phyloP scores from a whole-genome alignment of 2,888 invertebrate species.

The Hartigia nigra region DNA sequence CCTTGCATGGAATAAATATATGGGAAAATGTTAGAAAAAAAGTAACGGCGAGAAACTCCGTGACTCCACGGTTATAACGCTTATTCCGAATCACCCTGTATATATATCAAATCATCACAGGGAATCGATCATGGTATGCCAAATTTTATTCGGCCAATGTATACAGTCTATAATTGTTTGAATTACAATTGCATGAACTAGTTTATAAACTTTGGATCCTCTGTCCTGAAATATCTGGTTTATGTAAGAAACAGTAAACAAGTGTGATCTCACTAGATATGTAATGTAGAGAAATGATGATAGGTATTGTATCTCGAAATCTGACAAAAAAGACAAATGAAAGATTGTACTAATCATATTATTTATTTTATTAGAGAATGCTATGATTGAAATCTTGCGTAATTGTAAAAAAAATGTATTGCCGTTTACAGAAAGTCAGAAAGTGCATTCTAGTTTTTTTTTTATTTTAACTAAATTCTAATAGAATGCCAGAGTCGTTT shows the following conservation, averaged over 20 bases:
- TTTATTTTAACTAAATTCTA: background rate
- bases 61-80: too few species aligned
- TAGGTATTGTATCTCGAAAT: background rate
- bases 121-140: constrained; percentile 9
- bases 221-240: background rate
- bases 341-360: background rate
- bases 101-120: background rate
- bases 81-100: too few species aligned
- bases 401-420: background rate
- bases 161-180: background rate
- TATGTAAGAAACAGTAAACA: background rate
- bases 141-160: constrained; percentile 7
- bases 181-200: background rate
- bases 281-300: background rate
- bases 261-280: background rate
- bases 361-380: background rate
- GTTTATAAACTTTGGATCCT: background rate
- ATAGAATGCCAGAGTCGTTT: background rate
- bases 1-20: too few species aligned
- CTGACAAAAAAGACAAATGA: background rate
- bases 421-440: background rate
- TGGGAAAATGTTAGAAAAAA: too few species aligned
- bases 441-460: background rate
- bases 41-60: too few species aligned
- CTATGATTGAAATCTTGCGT: background rate